Evolutionary conservation across 2,797 vertebrate genomes (phyloP), one percentile per base, ranked within the genome.

Genomic region (Acanthiza pusilla): DNA sequence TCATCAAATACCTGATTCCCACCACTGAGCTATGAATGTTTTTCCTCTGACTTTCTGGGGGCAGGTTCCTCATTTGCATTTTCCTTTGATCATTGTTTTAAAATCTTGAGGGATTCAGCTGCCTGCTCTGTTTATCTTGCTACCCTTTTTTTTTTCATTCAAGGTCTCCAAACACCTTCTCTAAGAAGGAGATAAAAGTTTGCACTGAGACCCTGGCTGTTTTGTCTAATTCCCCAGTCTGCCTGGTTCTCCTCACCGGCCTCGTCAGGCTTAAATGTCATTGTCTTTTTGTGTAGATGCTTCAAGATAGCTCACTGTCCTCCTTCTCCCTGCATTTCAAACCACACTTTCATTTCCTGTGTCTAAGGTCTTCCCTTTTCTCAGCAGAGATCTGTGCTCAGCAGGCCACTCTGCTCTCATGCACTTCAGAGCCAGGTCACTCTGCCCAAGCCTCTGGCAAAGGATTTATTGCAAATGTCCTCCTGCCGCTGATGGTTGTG

Each of bases 41-140:
- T 85, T 88, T 51, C n/a, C 26, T 79, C 65, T 73, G 62, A 58
- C 88, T 93, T 91, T 86, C 83, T 45, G 71, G 89, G 83, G 62
- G 55, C 70, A 62, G 60, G 34, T 76, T 93, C 12, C 53, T 88
- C 63, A 78, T 88, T 81, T 85, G 38, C 74, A 85, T 94, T 95
- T 91, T 90, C 29, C 60, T 96, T 93, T 94, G 92, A 95, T 91
- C 83, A 29, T 79, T 92, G 74, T 93, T 96, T 95, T 60, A 79
- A 89, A 94, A 74, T 76, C 94, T 85, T 63, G 38, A 79, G 90
- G 67, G 54, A 88, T 85, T 95, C 83, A 87, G 74, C 93, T 86
- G 80, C 60, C 60, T 78, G 48, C 74, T 96, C 88, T 90, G 68
- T 94, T 95, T 96, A 76, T 90, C 90, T 95, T 85, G 17, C 80